phyloP scores from a whole-genome alignment of 2,113 vertebrate genomes.

The Sander lucioperca region DNA sequence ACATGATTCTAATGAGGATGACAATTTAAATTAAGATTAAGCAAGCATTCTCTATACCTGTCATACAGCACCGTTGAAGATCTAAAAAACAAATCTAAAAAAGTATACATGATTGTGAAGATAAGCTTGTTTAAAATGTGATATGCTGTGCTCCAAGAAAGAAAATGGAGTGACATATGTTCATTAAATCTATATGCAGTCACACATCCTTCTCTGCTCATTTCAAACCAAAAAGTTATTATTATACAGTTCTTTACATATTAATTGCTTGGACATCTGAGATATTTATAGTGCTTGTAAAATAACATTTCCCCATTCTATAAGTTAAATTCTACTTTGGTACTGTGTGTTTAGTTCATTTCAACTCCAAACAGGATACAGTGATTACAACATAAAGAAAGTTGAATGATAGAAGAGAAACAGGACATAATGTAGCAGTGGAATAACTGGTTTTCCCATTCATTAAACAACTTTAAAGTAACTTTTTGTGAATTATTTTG shows the following conservation, averaged over 20 bases:
- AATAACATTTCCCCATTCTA: not conserved
- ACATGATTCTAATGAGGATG: not conserved
- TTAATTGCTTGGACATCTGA: conserved; percentile 13
- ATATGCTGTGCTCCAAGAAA: not conserved
- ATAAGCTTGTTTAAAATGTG: not conserved
- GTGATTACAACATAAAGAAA: not conserved
- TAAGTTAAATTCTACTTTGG: not conserved
- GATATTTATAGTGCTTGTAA: conserved; percentile 13
- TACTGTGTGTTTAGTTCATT: conserved; percentile 19
- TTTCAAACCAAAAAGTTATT: conserved; percentile 18
- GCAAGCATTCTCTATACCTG: not conserved
- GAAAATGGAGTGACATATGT: not conserved
- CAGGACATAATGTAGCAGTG: not conserved
- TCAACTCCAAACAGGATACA: conserved; percentile 21
- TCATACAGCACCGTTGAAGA: conserved; percentile 8
- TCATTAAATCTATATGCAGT: not conserved
- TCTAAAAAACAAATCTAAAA: not conserved
- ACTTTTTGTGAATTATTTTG: not conserved
- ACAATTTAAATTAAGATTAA: not conserved
- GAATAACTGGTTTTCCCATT: not conserved
- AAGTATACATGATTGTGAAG: not conserved
- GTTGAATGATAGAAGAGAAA: not conserved
- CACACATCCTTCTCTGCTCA: not conserved
- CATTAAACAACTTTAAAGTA: not conserved
- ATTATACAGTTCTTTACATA: not conserved